Evolutionary conservation across 2,797 vertebrate species (phyloP), one percentile per base, ranked within the genome.

Genomic region (Cirrhinus molitorella): DNA sequence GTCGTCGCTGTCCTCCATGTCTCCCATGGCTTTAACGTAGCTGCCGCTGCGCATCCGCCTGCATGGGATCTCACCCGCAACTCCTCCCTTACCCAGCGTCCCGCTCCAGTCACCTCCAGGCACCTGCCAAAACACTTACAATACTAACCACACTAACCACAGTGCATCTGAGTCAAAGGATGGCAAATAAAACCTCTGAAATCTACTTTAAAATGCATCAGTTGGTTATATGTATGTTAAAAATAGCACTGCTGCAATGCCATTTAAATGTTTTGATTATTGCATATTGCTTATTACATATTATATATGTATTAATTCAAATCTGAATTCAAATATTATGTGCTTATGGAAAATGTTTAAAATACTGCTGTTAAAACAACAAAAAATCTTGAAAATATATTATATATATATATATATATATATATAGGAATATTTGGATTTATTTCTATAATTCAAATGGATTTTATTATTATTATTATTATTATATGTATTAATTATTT

Each of bases 11-110:
- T 99, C 98, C 21, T 97, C 98, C 14, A 91, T 23, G 84, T 99
- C 98, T 59, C 97, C 98, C 97, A 99, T 99, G 79, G 98, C 98
- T 94, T 99, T 99, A 85, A 99, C 98, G 84, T 99, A 99, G 91
- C 98, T 99, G 92, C 98, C 98, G 10, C 98, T 99, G 89, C 98
- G 97, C 98, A 99, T 99, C 90, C 98, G 96, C 80, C 98, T 94
- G 91, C 98, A 99, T 0, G 98, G 98, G 93, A 99, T 99, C 89
- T 98, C 97, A 0, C 94, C 94, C 71, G 96, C 90, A 21, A 43
- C 90, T 8, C 76, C 74, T 61, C 28, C 87, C 0, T 94, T 95
- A 83, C 96, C 95, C 90, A 98, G 91, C 0, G 96, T 96, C 83
- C 95, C 97, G 87, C 95, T 94, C 97, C 97, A 98, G 83, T 99